Base-by-base conservation (phyloP, 2,888 invertebrate species). In the Drosophila atripex region DNA sequence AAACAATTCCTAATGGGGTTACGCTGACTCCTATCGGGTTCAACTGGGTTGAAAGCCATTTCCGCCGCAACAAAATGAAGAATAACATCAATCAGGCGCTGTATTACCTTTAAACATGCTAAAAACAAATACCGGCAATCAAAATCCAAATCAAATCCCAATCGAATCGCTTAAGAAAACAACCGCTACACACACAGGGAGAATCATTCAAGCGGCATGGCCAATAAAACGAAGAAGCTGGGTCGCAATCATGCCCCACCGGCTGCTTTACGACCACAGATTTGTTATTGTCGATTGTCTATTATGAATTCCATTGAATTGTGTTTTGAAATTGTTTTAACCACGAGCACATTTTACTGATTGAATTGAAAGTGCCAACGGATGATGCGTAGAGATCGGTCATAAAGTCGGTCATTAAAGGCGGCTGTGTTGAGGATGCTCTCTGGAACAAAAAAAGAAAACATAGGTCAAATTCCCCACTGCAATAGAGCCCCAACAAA, bases 51-150 rank as follows among this genome's bases (percentile, higher is more conserved):
- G 66, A 65, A 84, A 69, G 53, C 55, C 59, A 76, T 85, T 85
- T 89, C 83, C 88, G 80, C 73, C 50, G 61, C 51, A n/a, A 47
- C 73, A 47, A 32, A 41, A 41, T 57, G 21, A 30, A 32, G 25
- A 47, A 28, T 57, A 75, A 85, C 83, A 86, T 87, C 86, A 80
- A 75, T 82, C 75, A 79, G 77, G 64, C 58, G 61, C 63, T 71
- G 73, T 80, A 85, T 86, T 78, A 78, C 73, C 85, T 82, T 77
- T 80, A 84, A 85, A 80, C 85, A 85, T 88, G 88, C 88, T 66
- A 83, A 73, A 78, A 87, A 88, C 82, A 86, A 89, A 87, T 83
- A 78, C 57, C 71, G 52, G 65, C 85, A 56, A 85, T 78, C 85
- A 84, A 66, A 72, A 50, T 57, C 52, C 61, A 70, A 53, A 59